phyloP scores from a whole-genome alignment of 2,888 invertebrate genomes.

The Yponomeuta malinellus region DNA sequence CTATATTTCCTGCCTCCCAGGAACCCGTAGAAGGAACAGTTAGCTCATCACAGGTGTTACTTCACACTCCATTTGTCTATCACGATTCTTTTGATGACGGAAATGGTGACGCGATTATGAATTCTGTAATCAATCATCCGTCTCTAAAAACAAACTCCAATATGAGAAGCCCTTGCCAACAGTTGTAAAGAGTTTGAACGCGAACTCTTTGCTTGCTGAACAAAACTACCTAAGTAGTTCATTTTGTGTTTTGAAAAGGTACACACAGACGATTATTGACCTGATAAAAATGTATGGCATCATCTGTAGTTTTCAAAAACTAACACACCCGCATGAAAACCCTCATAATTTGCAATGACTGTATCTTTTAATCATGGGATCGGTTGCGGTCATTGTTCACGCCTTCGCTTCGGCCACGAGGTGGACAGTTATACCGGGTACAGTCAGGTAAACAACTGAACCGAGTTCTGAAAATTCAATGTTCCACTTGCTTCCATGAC shows the following conservation, averaged over 20 bases:
- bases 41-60: not conserved
- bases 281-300: too few species aligned
- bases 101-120: not conserved
- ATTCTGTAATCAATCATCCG: not conserved
- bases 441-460: not conserved
- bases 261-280: too few species aligned
- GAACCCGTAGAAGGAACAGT: not conserved
- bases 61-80: not conserved
- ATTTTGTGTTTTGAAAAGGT: too few species aligned
- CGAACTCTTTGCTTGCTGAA: too few species aligned
- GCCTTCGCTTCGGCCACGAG: constrained; percentile 5
- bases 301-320: not conserved
- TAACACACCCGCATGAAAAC: not conserved
- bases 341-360: not conserved
- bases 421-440: not conserved
- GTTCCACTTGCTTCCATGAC: not conserved
- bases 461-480: not conserved
- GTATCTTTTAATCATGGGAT: not conserved
- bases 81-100: not conserved
- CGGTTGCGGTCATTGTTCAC: not conserved
- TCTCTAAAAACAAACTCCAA: not conserved
- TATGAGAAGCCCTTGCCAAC: too few species aligned
- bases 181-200: too few species aligned
- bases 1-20: not conserved
- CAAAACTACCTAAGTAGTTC: too few species aligned